Evolutionary conservation across 64 coral and sea anemone genomes (phyloP), one percentile per base, ranked within the genome.

Genomic region (Montipora efflorescens): DNA sequence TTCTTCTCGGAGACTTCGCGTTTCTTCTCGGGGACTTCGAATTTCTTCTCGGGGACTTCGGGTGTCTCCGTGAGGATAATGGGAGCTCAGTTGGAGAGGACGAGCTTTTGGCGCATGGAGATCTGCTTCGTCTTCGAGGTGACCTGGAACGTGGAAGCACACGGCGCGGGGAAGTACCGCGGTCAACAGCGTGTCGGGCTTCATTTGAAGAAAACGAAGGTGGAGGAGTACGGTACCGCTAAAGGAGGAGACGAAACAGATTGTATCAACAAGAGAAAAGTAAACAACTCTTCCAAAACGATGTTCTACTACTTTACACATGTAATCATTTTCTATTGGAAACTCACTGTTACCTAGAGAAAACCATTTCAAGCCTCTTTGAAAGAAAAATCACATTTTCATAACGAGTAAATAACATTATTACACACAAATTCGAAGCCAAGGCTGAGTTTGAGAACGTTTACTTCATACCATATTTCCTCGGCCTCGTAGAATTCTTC

Each of bases 191-290:
- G 23, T 43, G 59, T 25, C 22, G 52, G 0, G 51, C 5, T 59
- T 61, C 79, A 59, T 61, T 81, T 48, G 76, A 14, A 78, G 47
- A 49, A 16, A 57, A 80, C 59, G 64, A 78, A 7, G 90, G 90
- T 9, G 90, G 90, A 47, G 90, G 90, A 10, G 90, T 92, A 19
- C 90, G 80, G 44, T 92, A 92, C 52, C 90, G 70, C 90, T 92
- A 69, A 15, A 67, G 79, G 53, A 66, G 28, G 12, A 16, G 0
- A n/a, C 20, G 43, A 70, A 87, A 70, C 10, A 10, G 19, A 44
- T 72, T 16, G 57, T 10, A 51, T 28, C 10, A 66, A 45, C 11
- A 28, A 66, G 53, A 57, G 53, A 57, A 57, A 57, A 57, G 53
- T 57, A 57, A 57, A 11, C 7, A 8, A 57, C 7, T 57, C 53